These are phyloP conservation scores for Opisthocomus hoazin DNA, from an alignment of 2,113 vertebrate species.

Conservation along the genomic window DNA sequence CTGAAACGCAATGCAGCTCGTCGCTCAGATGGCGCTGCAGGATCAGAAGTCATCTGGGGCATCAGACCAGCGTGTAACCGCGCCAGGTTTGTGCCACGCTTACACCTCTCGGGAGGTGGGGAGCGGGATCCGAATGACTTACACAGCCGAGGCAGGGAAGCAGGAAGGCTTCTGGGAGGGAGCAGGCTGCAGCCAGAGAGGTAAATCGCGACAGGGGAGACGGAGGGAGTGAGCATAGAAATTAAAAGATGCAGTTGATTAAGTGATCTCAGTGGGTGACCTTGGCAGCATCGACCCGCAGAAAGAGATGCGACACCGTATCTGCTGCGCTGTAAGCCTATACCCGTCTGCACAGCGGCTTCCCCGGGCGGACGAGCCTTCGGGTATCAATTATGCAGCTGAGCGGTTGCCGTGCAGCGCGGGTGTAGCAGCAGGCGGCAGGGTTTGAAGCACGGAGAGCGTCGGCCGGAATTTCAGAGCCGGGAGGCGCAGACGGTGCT, in stretches of 20 bases:
- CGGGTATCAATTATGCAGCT: neutral
- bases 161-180: neutral
- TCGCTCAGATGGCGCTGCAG: accelerated
- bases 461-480: neutral
- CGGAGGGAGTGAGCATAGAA: neutral
- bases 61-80: accelerated
- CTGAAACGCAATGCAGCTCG: neutral
- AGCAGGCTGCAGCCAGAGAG: neutral
- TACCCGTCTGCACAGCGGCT: neutral
- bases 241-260: accelerated
- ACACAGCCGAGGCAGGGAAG: neutral
- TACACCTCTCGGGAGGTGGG: accelerated
- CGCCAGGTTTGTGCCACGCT: neutral
- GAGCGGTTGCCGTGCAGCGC: neutral
- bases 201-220: neutral
- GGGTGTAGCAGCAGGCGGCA: neutral
- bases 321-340: neutral
- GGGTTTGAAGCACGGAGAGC: neutral
- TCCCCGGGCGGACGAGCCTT: neutral
- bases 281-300: neutral
- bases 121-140: neutral
- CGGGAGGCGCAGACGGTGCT: accelerated
- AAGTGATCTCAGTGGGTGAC: neutral
- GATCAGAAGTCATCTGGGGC: neutral
- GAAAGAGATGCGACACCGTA: accelerated